Evolutionary conservation across 2,888 invertebrate species (phyloP), one percentile per base, ranked within the genome.

Genomic region (Nephrotoma flavescens): DNA sequence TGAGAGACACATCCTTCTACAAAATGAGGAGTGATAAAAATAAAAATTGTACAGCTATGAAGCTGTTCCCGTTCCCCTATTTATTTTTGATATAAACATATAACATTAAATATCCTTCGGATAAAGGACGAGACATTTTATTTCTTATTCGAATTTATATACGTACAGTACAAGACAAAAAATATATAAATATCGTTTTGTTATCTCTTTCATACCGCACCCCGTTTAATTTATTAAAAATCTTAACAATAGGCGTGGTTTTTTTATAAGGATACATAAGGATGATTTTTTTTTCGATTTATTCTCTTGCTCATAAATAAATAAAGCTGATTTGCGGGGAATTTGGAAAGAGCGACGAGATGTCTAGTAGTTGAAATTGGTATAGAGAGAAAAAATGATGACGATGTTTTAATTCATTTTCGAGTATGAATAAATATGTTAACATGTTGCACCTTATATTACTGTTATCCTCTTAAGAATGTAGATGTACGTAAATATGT

Each of bases 221-320:
- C 31, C 71, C 6, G 41, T 84, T 47, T 31, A 11, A 4, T 4
- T 47, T 42, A 6, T 42, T 42, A 2, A 19, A 71, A 71, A 84
- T 84, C 41, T 84, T 42, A 42, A 84, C 84, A 84, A 84, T 84
- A 84, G 84, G 84, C 84, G 84, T 84, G 84, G 84, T 84, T 42
- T 84, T 42, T n/a, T n/a, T 71, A 9, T 52, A 71, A 71, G 71
- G 31, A 31, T 71, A 71, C 4, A 71, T 71, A 71, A 71, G 71
- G 71, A 71, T 71, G 52, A 52, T 5, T 31, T 71, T 71, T 19
- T 71, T 71, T 71, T 71, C 71, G 7, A 31, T 71, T 31, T 19
- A 31, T 31, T 71, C 57, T 71, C 71, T 71, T 71, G 71, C 71
- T 71, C 71, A 31, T 71, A 71, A 52, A 71, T 71, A 71, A 9